Evolutionary conservation across 2,888 invertebrate species (phyloP).

Genomic region (Xanthia togata): DNA sequence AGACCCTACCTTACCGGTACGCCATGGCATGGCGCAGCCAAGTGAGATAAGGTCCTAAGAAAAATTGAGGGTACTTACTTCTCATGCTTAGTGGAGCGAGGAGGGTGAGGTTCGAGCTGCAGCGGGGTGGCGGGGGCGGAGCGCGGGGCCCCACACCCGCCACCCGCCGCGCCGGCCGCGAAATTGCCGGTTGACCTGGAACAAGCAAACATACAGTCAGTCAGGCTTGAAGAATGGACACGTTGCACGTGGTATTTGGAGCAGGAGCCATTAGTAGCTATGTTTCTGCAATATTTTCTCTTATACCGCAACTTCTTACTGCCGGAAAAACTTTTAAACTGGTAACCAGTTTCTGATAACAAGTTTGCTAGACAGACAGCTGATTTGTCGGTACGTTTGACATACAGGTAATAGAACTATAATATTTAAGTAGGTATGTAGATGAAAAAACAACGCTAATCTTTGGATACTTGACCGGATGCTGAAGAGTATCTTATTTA

Average conservation of each 20-base stretch:
- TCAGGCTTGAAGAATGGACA: constrained; percentile 48
- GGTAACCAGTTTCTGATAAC: background rate
- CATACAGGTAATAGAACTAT: background rate
- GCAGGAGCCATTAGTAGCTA: constrained; percentile 19
- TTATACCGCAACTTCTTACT: constrained; percentile 5
- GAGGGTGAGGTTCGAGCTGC: constrained; percentile 87
- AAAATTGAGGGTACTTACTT: constrained; percentile 83
- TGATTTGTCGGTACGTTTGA: background rate
- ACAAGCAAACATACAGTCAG: constrained; percentile 70
- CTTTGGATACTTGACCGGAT: background rate
- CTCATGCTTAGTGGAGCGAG: constrained; percentile 87
- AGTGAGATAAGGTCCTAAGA: background rate
- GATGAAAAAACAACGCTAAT: background rate
- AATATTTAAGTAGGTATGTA: background rate
- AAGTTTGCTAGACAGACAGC: constrained; percentile 1
- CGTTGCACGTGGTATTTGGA: constrained; percentile 29
- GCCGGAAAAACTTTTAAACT: constrained; percentile 2
- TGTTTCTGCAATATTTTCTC: constrained; percentile 29
- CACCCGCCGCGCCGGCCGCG: constrained; percentile 88
- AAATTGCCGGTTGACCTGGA: constrained; percentile 92
- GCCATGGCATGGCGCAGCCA: background rate
- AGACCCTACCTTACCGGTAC: background rate
- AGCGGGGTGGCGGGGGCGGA: constrained; percentile 93
- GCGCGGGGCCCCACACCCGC: constrained; percentile 92
- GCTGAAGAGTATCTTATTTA: background rate